Conservation (phyloP, 2,113 vertebrate genomes). For the Leptodactylus fuscus region DNA sequence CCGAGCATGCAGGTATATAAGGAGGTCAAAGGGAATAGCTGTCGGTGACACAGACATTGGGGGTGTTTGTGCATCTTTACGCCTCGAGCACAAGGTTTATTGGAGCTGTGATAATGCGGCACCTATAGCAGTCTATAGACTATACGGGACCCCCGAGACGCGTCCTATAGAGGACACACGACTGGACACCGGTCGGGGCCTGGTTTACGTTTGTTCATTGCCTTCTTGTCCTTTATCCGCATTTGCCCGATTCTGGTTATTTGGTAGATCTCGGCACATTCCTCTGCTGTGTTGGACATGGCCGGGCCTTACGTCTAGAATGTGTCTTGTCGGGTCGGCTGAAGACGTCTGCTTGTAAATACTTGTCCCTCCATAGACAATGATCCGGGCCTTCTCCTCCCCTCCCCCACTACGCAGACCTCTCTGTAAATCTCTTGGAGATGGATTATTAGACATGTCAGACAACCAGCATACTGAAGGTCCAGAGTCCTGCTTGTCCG, state of each 20-base stretch:
- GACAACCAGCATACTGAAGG: background rate
- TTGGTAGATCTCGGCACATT: background rate
- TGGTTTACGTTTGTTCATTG: too few relatives aligned
- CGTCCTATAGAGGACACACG: too few relatives aligned
- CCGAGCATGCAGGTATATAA: too few relatives aligned
- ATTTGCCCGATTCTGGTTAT: background rate
- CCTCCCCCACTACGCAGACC: background rate
- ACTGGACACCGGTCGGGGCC: too few relatives aligned
- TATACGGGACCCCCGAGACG: too few relatives aligned
- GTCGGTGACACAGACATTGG: too few relatives aligned
- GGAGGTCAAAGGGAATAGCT: too few relatives aligned
- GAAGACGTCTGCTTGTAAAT: conserved; percentile 34
- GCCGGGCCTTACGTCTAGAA: background rate
- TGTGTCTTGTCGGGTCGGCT: conserved; percentile 13
- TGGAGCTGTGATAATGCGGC: too few relatives aligned
- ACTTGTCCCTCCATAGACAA: conserved; percentile 48
- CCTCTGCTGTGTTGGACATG: background rate
- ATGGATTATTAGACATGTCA: conserved; percentile 32
- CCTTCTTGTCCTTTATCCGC: background rate
- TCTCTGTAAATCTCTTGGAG: conserved; percentile 34
- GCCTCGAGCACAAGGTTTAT: too few relatives aligned
- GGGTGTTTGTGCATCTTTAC: too few relatives aligned
- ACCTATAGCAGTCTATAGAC: too few relatives aligned
- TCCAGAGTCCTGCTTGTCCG: background rate
- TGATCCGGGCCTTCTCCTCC: background rate